Base-by-base conservation (phyloP, 2,113 vertebrate species). In the Cathartes aura region DNA sequence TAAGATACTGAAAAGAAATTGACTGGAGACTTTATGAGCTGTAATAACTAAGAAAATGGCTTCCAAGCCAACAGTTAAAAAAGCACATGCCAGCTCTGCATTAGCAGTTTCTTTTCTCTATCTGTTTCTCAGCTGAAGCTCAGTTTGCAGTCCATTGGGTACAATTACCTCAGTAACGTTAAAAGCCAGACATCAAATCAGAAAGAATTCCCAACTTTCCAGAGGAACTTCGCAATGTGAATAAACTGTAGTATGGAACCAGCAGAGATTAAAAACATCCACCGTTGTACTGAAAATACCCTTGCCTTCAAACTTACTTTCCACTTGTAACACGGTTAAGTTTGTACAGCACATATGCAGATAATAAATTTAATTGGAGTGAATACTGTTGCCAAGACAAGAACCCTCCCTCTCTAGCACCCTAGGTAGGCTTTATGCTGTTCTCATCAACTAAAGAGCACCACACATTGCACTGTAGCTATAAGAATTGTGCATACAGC, bases 261-360 rank as follows among this genome's bases (percentile, higher is more conserved):
- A 90, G 84, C 45, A 87, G 87, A 97, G 89, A 97, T 96, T 97
- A 95, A 95, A 97, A 97, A 97, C 95, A 96, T 96, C 95, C 97
- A 97, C 89, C 2, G 1, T 22, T 74, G 58, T 66, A 88, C 91
- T 80, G 82, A 85, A 90, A 95, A 85, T 82, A 74, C 74, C 58
- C 78, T 76, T 82, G 78, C 84, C 72, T 96, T 83, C 82, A 93
- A 80, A 90, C 66, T 83, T 62, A 85, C 78, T 96, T 96, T 96
- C 93, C 84, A 73, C 82, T 90, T 88, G 36, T 86, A 94, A 86
- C 58, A 83, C 1, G 0, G 78, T 38, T 76, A 84, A 62, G 81
- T 87, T 90, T 91, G 76, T 82, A 83, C 62, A 96, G 94, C 70
- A 73, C 81, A 90, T 48, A 38, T 90, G 92, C 84, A 86, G 89